These are phyloP conservation scores for Orientallactaga sibirica DNA, from an alignment of 2,797 vertebrate species.

Conservation along the genomic window DNA sequence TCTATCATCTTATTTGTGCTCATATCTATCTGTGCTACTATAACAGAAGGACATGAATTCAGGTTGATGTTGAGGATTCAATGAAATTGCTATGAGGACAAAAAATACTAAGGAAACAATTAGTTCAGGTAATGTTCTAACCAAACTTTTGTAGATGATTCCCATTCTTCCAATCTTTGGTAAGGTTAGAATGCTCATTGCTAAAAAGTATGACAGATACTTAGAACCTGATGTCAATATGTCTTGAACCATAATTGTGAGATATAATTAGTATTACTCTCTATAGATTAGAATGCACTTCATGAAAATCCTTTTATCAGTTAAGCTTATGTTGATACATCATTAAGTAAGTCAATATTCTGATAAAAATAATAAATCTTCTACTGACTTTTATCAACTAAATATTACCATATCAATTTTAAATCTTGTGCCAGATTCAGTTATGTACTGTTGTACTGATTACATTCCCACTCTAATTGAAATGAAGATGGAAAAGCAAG, in stretches of 20 bases:
- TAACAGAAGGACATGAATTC: neutral
- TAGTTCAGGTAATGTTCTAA: neutral
- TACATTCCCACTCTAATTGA: neutral
- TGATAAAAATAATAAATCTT: neutral
- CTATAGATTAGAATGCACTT: constrained; percentile 42
- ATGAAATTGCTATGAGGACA: neutral
- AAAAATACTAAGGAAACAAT: neutral
- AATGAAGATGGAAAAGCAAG: neutral
- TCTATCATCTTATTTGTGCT: neutral
- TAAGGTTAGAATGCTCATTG: neutral
- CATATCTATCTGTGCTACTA: neutral
- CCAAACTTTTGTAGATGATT: neutral
- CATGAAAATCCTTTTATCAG: constrained; percentile 50
- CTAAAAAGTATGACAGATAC: neutral
- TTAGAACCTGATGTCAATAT: constrained; percentile 3
- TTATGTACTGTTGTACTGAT: neutral
- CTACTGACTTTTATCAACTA: neutral
- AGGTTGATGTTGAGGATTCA: neutral
- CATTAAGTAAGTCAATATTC: neutral
- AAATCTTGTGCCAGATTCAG: neutral
- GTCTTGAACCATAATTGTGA: constrained; percentile 16
- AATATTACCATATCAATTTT: constrained; percentile 14
- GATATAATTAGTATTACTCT: neutral
- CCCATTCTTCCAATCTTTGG: neutral
- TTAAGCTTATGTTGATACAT: neutral